Percentiles rank a stretch among this genome's conserved stretches.
Conservation (phyloP, 2,888 invertebrate species). For the Pyrocoelia pectoralis region DNA sequence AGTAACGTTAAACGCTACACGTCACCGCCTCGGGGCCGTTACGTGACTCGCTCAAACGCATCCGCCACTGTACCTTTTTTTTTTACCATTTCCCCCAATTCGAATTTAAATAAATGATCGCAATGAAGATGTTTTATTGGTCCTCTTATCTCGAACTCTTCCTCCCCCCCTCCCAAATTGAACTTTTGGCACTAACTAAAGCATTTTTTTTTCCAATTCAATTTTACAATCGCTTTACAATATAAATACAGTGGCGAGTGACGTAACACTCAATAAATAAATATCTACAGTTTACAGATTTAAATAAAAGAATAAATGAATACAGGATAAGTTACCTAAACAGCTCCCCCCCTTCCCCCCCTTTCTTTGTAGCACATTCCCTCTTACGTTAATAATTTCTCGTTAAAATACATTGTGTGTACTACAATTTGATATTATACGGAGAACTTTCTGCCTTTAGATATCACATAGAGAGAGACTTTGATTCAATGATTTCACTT, state of each 20-base stretch:
- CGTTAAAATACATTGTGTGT: too few species aligned
- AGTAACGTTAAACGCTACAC: conserved; percentile 39
- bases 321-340: neutral
- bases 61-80: conserved; percentile 24
- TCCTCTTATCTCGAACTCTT: conserved; percentile 3
- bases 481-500: too few species aligned
- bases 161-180: neutral
- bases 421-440: too few species aligned
- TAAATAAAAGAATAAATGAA: conserved; percentile 16
- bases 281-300: conserved; percentile 23
- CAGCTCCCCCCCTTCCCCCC: too few species aligned
- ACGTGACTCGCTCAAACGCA: conserved; percentile 32
- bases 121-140: neutral
- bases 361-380: too few species aligned
- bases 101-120: conserved; percentile 2
- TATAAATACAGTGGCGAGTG: conserved; percentile 24
- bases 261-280: conserved; percentile 32
- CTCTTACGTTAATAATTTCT: too few species aligned
- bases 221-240: neutral
- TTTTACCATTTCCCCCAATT: too few species aligned
- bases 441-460: too few species aligned
- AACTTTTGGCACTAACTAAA: conserved; percentile 30
- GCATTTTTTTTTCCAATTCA: conserved; percentile 21
- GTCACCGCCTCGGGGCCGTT: conserved; percentile 30
- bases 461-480: too few species aligned